A percentile compares a stretch with the other conserved stretches of the same genome.
phyloP scores from a whole-genome alignment of 2,888 invertebrate genomes.

The Ditylenchus weischeri region DNA sequence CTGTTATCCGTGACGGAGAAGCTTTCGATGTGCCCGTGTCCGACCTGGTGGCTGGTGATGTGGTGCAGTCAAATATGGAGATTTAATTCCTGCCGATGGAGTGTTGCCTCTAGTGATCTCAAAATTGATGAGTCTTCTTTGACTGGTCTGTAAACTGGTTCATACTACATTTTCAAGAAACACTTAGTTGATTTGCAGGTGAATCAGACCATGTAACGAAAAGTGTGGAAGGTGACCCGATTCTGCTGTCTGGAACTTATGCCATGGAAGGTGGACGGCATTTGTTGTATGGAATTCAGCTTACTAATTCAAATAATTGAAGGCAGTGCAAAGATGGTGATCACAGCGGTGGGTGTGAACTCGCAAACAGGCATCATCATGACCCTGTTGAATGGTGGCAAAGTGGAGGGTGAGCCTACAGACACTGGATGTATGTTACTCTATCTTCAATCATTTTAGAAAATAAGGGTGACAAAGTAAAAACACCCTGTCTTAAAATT shows the following conservation, averaged over 20 bases:
- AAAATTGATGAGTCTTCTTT: constrained; percentile 98
- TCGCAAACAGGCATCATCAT: constrained; percentile 78
- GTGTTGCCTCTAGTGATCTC: constrained; percentile 92
- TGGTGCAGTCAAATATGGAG: constrained; percentile 76
- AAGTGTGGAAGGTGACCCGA: constrained; percentile 85
- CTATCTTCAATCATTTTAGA: neutral
- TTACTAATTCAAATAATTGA: constrained; percentile 68
- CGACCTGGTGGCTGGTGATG: constrained; percentile 96
- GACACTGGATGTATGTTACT: neutral
- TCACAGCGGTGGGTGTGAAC: constrained; percentile 94
- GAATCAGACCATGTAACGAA: constrained; percentile 99
- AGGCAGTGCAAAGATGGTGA: constrained; percentile 92
- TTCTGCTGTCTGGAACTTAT: constrained; percentile 78
- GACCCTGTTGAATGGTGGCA: constrained; percentile 51
- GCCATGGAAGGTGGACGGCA: neutral
- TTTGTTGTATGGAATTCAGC: too few relatives aligned
- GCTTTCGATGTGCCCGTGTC: constrained; percentile 87
- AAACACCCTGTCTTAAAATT: too few relatives aligned
- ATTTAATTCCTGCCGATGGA: constrained; percentile 95
- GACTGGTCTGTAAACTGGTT: constrained; percentile 68
- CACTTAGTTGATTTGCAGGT: constrained; percentile 10
- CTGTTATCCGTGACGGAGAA: constrained; percentile 86
- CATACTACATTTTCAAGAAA: too few relatives aligned
- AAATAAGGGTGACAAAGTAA: too few relatives aligned
- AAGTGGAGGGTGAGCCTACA: constrained; percentile 33